Evolutionary conservation across 37 sponge, comb jelly and placozoan species (phyloP).

Genomic region (Ianthella basta): DNA sequence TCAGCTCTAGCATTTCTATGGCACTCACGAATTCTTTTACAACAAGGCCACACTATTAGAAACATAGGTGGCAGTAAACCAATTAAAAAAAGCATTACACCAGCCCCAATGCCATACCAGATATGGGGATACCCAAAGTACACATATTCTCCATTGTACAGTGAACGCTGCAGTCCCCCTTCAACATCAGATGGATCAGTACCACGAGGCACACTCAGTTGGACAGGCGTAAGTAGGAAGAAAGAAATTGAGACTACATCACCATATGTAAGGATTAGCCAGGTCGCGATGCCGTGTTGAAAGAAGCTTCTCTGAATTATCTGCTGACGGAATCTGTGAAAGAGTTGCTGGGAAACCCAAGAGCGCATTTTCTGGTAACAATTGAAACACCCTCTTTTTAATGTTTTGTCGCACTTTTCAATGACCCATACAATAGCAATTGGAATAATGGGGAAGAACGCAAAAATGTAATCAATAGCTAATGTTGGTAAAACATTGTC

Average conservation of each 20-base stretch:
- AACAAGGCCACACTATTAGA: no score
- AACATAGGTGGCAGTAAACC: not conserved
- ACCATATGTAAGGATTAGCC: constrained; percentile 3
- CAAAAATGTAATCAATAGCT: constrained; percentile 42
- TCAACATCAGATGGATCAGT: no score
- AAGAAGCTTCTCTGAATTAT: not conserved
- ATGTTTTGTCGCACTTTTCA: not conserved
- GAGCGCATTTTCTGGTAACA: not conserved
- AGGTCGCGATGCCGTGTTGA: not conserved
- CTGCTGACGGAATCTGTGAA: not conserved
- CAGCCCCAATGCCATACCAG: not conserved
- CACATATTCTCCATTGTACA: not conserved
- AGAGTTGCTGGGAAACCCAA: no score
- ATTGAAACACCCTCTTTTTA: no score
- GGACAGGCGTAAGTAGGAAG: not conserved
- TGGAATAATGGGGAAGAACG: constrained; percentile 47
- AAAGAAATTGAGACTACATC: not conserved
- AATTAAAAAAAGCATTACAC: not conserved
- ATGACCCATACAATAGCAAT: not conserved
- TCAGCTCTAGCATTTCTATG: no score
- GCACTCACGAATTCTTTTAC: no score
- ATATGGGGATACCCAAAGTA: not conserved
- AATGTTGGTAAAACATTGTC: constrained; percentile 18
- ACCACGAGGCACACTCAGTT: not conserved
- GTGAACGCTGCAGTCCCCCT: not conserved